Percentiles rank a stretch among this genome's conserved stretches.
Evolutionary conservation across 2,888 invertebrate species (phyloP).

Genomic region (Agrotis exclamationis): DNA sequence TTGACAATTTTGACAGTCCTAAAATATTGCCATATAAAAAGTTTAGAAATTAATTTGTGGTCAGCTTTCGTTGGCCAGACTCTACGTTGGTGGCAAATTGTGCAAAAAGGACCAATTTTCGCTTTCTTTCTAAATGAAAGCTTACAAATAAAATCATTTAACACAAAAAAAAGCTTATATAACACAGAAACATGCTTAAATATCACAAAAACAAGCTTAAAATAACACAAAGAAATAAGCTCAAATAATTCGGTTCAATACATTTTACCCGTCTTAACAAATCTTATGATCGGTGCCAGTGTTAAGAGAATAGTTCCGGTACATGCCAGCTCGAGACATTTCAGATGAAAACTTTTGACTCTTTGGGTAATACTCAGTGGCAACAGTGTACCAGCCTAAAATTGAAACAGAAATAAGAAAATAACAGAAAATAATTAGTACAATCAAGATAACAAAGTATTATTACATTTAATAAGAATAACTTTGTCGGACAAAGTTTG

Average conservation of each 20-base stretch:
- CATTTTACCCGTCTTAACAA: slow-evolving; percentile 41
- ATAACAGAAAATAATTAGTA: neutral
- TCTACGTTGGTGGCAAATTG: neutral
- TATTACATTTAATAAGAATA: neutral
- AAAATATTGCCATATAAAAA: too few species aligned
- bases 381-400: slow-evolving; percentile 92
- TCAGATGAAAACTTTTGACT: slow-evolving; percentile 93
- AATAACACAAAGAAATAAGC: slow-evolving; percentile 4
- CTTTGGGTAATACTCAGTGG: slow-evolving; percentile 93
- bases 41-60: too few species aligned
- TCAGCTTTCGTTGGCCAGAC: too few species aligned
- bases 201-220: slow-evolving; percentile 9
- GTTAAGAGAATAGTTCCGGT: slow-evolving; percentile 95
- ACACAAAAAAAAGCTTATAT: neutral
- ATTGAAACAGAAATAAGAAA: slow-evolving; percentile 23
- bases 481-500: too few species aligned
- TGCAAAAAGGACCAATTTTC: neutral
- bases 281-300: slow-evolving; percentile 82
- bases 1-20: too few species aligned
- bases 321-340: slow-evolving; percentile 94
- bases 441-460: neutral
- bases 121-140: neutral
- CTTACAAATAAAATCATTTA: neutral
- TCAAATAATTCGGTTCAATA: neutral
- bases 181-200: slow-evolving; percentile 1